Evolutionary conservation across 2,113 vertebrate genomes (phyloP).

Genomic region (Cardinalis cardinalis): DNA sequence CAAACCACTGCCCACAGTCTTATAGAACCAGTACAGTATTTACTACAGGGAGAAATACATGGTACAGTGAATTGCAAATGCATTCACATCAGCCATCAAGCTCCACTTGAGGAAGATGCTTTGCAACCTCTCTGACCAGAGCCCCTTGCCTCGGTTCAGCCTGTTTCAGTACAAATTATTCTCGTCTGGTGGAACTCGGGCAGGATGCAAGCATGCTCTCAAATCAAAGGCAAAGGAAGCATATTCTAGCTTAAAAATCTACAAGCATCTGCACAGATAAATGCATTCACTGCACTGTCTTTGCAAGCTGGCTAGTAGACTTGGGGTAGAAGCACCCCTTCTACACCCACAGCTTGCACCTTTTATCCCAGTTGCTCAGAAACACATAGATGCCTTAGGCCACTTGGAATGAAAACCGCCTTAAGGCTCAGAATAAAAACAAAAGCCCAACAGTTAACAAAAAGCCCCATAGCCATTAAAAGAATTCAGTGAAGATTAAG

Average conservation of each 20-base stretch:
- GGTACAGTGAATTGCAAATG: neutral
- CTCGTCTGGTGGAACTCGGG: accelerated
- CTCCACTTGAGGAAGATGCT: neutral
- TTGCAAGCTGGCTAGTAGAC: neutral
- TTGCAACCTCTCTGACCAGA: neutral
- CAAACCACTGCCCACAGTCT: neutral
- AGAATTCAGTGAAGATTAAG: neutral
- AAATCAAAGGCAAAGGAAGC: neutral
- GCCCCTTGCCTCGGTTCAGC: neutral
- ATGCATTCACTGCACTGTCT: neutral
- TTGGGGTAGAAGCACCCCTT: neutral
- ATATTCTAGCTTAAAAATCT: neutral
- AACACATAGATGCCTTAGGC: neutral
- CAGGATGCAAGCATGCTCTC: neutral
- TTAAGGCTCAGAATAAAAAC: neutral
- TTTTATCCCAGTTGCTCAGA: neutral
- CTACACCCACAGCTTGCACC: neutral
- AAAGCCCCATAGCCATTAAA: neutral
- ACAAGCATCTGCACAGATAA: neutral
- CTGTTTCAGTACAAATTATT: neutral
- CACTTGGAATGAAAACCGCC: neutral
- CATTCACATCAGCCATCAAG: neutral
- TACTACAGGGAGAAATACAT: neutral
- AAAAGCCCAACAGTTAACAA: neutral
- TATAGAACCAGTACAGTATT: neutral